Conservation (phyloP, 2,113 vertebrate species). For the Indri indri region DNA sequence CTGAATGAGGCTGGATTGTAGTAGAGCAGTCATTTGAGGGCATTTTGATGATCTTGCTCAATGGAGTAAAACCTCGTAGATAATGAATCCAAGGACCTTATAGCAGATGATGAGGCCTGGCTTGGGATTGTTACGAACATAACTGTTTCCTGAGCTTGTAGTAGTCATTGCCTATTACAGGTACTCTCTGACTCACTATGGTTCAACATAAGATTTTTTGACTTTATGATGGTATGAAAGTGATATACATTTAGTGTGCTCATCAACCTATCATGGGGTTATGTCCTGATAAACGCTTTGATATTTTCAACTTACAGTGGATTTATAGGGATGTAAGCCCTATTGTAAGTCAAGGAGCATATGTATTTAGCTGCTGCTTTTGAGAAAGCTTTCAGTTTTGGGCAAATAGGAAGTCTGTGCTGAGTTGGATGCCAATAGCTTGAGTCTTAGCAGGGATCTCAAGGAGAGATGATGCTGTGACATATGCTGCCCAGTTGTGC, state of each 20-base stretch:
- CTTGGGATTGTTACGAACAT: not conserved
- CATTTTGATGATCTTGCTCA: not conserved
- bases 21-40: not conserved
- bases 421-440: not conserved
- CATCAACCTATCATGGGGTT: not conserved
- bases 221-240: not conserved
- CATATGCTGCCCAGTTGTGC: not conserved
- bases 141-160: not conserved
- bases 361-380: not conserved
- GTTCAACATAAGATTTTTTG: not conserved
- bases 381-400: not conserved
- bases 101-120: not conserved
- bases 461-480: not conserved
- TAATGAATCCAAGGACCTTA: not conserved
- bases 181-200: not conserved
- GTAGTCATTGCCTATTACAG: not conserved
- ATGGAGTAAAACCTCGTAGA: not conserved
- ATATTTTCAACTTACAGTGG: not conserved
- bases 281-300: not conserved
- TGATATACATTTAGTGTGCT: not conserved
- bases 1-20: not conserved
- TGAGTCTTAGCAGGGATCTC: not conserved
- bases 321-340: too few species aligned
- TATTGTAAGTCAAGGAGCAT: not conserved
- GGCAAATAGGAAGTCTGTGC: not conserved